Base-by-base conservation (phyloP, 2,888 invertebrate species). In the Nymphalis urticae region DNA sequence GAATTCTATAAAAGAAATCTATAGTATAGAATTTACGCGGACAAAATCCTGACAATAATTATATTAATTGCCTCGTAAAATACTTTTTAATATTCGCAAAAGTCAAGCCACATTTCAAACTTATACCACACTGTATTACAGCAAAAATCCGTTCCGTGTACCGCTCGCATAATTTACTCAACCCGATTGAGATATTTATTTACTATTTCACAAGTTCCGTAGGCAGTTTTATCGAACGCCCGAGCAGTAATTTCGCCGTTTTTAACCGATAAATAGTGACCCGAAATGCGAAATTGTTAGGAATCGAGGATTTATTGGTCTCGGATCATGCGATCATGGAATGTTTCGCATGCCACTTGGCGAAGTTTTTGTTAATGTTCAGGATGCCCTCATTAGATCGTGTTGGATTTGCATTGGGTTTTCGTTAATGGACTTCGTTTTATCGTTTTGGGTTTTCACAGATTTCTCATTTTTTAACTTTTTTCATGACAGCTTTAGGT, bases 181-280 rank as follows among this genome's bases (percentile, higher is more conserved):
- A 74, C 76, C 73, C 82, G 81, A 88, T 87, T 86, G 85, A 86
- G 87, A 88, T 87, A 88, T 89, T 89, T 88, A 88, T 87, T 86
- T 79, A 79, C 82, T 85, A 83, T 85, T 86, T 84, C 79, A 83
- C 85, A 83, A 88, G 81, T 88, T 85, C 76, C 79, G 80, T 80
- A 81, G 82, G 80, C 80, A 81, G 82, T 84, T 85, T 58, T 80
- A 83, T 80, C 77, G 78, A 71, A 56, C 74, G 65, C 72, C 62
- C 66, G 48, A 65, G 63, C 77, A 75, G 79, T 82, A 82, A 82
- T 83, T 82, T 75, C 76, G 75, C 76, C 79, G 78, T 80, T 83
- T 83, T 82, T 82, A 78, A 78, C 75, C 79, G 79, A 78, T 78
- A 79, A 79, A 83, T 83, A 83, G 80, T 78, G 77, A 76, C 75